Evolutionary conservation across 1,140 invertebrate species (phyloP), one percentile per base, ranked within the genome.

Genomic region (Magallana ariakensis): DNA sequence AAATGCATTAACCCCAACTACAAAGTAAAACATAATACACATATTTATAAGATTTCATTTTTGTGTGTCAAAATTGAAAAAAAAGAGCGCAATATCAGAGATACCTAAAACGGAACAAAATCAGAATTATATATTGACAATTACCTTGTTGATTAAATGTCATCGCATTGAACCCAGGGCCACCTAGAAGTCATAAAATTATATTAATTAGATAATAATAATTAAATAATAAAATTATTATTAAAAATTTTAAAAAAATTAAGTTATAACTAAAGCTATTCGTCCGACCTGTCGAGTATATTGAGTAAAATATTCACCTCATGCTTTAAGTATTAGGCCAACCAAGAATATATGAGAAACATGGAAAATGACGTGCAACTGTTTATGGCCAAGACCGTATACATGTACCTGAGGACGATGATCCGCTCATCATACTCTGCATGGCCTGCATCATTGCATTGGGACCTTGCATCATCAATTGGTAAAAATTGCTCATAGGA

Each of bases 61-160:
- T 46, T 46, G 33, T 46, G 33, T 46, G 3, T 46, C 0, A 0
- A 46, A 46, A 46, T 46, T 46, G 33, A 46, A 46, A 46, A n/a
- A n/a, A 46, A 3, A 0, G 33, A 4, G 33, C 1, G 3, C 33
- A 3, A 3, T 33, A 33, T 33, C 33, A 4, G 3, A 46, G 33
- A 46, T 46, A 46, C 33, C 5, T 62, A 7, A 62, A 19, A 19
- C 15, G 19, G 19, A 62, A 16, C 19, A 19, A 16, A 15, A 15
- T 16, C 19, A 62, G 1, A 19, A 19, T 62, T 16, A 16, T 0
- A 62, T 4, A 62, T 16, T 16, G 60, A 62, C 19, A 19, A 16
- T 62, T 62, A 62, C 60, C 60, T 62, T 62, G 60, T 62, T 62
- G 60, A 62, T 62, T 15, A 19, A 62, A 62, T 16, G 60, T 62